phyloP scores from a whole-genome alignment of 2,797 vertebrate species.

The Pygocentrus nattereri region DNA sequence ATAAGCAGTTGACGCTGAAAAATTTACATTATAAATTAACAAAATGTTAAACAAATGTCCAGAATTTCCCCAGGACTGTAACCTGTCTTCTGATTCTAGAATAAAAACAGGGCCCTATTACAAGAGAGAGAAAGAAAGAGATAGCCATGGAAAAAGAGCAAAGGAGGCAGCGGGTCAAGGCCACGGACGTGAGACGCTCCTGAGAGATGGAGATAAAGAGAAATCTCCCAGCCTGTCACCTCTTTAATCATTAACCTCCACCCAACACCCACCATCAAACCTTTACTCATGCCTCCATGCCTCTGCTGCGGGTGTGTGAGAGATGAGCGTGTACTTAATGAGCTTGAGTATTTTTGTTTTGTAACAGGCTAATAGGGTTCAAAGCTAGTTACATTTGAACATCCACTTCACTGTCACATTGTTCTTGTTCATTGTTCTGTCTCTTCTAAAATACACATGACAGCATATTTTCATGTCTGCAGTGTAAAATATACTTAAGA shows the following conservation, averaged over 20 bases:
- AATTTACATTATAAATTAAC: no score
- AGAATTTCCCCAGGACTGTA: no score
- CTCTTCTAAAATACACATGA: not conserved
- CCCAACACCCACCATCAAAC: slow-evolving; percentile 13
- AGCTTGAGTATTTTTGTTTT: slow-evolving; percentile 7
- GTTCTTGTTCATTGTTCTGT: not conserved
- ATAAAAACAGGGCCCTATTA: not conserved
- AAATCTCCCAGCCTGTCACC: slow-evolving; percentile 10
- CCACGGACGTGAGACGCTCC: slow-evolving; percentile 29
- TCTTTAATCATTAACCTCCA: slow-evolving; percentile 36
- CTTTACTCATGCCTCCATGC: slow-evolving; percentile 15
- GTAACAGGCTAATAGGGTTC: slow-evolving; percentile 2
- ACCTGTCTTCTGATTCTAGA: no score
- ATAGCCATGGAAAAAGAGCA: slow-evolving; percentile 16
- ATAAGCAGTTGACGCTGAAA: no score
- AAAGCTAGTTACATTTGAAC: slow-evolving; percentile 6
- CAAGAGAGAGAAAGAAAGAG: slow-evolving; percentile 27
- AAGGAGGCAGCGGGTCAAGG: slow-evolving; percentile 24
- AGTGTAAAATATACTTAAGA: no score
- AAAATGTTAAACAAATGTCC: no score
- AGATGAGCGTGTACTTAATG: slow-evolving; percentile 9
- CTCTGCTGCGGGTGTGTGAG: not conserved
- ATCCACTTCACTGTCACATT: not conserved
- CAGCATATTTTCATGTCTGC: not conserved
- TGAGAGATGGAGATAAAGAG: slow-evolving; percentile 31